These are phyloP conservation scores for Eristalinus aeneus DNA, from an alignment of 2,888 invertebrate genomes.

Conservation along the genomic window DNA sequence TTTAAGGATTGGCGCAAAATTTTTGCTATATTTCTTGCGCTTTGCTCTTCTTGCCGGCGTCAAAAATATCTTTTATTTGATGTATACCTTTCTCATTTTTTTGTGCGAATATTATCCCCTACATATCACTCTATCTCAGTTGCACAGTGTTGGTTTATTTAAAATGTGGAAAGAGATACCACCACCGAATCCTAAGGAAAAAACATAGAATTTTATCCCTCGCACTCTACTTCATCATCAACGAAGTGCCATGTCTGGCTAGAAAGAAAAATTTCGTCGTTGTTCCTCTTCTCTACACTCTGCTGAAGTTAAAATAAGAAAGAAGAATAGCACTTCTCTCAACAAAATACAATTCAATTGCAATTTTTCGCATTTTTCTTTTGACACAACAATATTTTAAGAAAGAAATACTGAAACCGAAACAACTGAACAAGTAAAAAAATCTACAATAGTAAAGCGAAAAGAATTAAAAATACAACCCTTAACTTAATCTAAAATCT, in stretches of 20 bases:
- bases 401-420: slow-evolving; percentile 38
- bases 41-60: slow-evolving; percentile 58
- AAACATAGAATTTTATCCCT: slow-evolving; percentile 58
- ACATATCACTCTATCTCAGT: background rate
- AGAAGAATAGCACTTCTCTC: slow-evolving; percentile 69
- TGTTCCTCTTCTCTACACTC: slow-evolving; percentile 67
- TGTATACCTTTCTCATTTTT: background rate
- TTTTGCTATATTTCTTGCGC: background rate
- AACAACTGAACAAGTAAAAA: slow-evolving; percentile 49
- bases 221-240: slow-evolving; percentile 37
- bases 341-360: slow-evolving; percentile 68
- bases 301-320: slow-evolving; percentile 68
- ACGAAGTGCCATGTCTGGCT: slow-evolving; percentile 41
- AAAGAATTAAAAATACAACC: slow-evolving; percentile 47
- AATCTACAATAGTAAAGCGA: slow-evolving; percentile 39
- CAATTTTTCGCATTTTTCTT: slow-evolving; percentile 71
- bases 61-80: slow-evolving; percentile 8
- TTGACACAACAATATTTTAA: slow-evolving; percentile 52
- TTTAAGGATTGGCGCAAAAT: slow-evolving; percentile 39
- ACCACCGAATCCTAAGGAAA: background rate
- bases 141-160: background rate
- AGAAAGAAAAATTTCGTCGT: slow-evolving; percentile 62
- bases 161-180: background rate
- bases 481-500: slow-evolving; percentile 71
- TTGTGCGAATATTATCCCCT: background rate